A percentile compares a stretch with the other conserved stretches of the same genome.
These are phyloP conservation scores for Drosophila longiperda DNA, from an alignment of 2,888 invertebrate genomes.

Conservation along the genomic window DNA sequence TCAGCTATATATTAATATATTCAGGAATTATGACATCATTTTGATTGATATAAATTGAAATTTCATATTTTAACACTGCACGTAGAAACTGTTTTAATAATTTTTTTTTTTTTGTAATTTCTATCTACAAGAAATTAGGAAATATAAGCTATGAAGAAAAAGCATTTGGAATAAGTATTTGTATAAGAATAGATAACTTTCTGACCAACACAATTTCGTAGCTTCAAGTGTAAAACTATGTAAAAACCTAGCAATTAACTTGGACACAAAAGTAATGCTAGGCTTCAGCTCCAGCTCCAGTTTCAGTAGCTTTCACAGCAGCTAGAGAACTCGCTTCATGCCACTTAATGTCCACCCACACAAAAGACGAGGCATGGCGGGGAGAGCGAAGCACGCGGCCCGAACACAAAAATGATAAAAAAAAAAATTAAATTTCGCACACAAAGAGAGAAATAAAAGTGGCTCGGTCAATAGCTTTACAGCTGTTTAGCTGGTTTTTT, in stretches of 20 bases:
- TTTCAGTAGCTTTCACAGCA: conserved; percentile 40
- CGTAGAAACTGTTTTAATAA: not conserved
- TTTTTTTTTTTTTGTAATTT: not conserved
- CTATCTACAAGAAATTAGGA: not conserved
- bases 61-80: not conserved
- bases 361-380: conserved; percentile 11
- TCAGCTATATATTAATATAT: not conserved
- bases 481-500: conserved; percentile 74
- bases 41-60: not conserved
- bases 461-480: conserved; percentile 76
- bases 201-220: conserved; percentile 1
- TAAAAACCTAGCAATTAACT: conserved; percentile 4
- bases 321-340: conserved; percentile 35
- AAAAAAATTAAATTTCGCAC: conserved; percentile 1
- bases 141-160: not conserved
- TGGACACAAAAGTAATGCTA: not conserved
- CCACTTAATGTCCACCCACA: conserved; percentile 42
- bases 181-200: not conserved
- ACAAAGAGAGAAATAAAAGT: conserved; percentile 41
- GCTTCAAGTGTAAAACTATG: not conserved
- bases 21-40: too few relatives aligned
- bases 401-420: conserved; percentile 1
- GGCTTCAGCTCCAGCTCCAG: not conserved
- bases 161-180: not conserved
- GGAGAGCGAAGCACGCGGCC: conserved; percentile 34